These are phyloP conservation scores for Champsocephalus gunnari DNA, from an alignment of 2,797 vertebrate genomes.

Conservation along the genomic window DNA sequence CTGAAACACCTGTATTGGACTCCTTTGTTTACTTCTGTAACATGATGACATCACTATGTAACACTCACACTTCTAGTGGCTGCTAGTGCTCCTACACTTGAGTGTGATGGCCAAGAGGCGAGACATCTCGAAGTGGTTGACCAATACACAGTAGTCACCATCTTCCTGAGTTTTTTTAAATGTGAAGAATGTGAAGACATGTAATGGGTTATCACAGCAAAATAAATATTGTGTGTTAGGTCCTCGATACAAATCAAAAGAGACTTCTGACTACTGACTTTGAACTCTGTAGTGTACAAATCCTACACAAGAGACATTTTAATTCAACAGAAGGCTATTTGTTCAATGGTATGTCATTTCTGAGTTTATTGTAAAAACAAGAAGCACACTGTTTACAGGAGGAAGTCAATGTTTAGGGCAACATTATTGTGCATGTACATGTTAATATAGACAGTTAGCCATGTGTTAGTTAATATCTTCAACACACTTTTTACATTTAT, in stretches of 20 bases:
- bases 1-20: too few relatives aligned
- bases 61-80: too few relatives aligned
- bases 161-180: too few relatives aligned
- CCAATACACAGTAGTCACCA: too few relatives aligned
- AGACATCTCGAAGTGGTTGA: too few relatives aligned
- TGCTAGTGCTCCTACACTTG: too few relatives aligned
- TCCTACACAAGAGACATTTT: not conserved
- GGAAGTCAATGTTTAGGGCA: too few relatives aligned
- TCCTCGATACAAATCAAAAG: not conserved
- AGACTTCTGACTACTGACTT: too few relatives aligned
- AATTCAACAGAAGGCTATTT: not conserved
- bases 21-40: too few relatives aligned
- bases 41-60: too few relatives aligned
- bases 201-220: not conserved
- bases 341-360: not conserved
- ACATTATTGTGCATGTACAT: not conserved
- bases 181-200: too few relatives aligned
- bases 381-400: not conserved
- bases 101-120: too few relatives aligned
- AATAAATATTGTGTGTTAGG: not conserved
- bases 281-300: not conserved
- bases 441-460: not conserved
- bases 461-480: not conserved
- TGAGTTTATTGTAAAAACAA: not conserved
- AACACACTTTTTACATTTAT: conserved; percentile 18